Base-by-base conservation (phyloP, 2,113 vertebrate genomes). In the Aepyceros melampus region DNA sequence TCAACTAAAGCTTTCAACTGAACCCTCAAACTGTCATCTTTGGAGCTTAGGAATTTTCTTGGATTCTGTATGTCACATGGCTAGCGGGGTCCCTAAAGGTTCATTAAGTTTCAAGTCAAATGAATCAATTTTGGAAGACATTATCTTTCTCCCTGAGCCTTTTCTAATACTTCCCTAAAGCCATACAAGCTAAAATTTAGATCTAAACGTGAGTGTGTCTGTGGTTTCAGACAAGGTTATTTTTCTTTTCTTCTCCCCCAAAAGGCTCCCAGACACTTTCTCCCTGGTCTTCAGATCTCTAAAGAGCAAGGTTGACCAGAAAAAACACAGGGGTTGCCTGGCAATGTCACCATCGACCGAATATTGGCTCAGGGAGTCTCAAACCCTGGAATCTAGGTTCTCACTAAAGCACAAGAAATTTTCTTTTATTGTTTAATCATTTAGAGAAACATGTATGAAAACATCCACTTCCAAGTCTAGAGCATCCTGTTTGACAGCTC, bases 231-330 rank as follows among this genome's bases (percentile, higher is more conserved):
- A 31, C 49, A 49, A 9, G 1, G 17, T 40, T 47, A 0, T 62
- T 74, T 51, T 91, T 45, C 36, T 87, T 56, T 55, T 23, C 55
- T 51, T 83, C 79, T 71, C 43, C 81, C 6, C 6, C 4, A 62
- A 97, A 96, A 53, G 49, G 2, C 89, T 8, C 33, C 33, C 27
- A 36, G 87, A 86, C 64, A 64, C 67, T 60, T 92, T 85, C 76
- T 83, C 51, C 21, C 67, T n/a, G 88, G n/a, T 85, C 89, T 84
- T 62, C n/a, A 21, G 40, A 51, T 91, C 51, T 60, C 55, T 58
- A 7, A 60, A 76, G 94, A 92, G 89, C 8, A 90, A n/a, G 6
- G 67, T 33, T 29, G 16, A 2, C 13, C 31, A 74, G 60, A 81
- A 93, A 85, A 31, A 79, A 81, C 89, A 92, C 6, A 17, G 2